Evolutionary conservation across 2,113 vertebrate species (phyloP).

Genomic region (Peromyscus leucopus): DNA sequence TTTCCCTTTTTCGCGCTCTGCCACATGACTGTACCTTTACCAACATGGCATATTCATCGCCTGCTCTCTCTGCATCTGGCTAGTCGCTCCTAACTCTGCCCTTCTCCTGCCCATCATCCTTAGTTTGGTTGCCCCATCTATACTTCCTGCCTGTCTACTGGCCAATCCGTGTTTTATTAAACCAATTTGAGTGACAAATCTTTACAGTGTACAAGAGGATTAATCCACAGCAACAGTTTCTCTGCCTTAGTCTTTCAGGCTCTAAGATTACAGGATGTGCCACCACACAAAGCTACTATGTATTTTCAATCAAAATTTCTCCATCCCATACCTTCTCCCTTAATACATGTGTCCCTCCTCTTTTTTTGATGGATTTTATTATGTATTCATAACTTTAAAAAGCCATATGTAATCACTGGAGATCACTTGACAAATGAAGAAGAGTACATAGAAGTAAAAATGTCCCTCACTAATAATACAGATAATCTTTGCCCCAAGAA

Average conservation of each 20-base stretch:
- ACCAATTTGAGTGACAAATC: too few species aligned
- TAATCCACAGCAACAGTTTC: not conserved
- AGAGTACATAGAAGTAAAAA: not conserved
- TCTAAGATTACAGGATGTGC: not conserved
- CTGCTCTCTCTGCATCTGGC: too few species aligned
- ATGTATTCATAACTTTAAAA: slow-evolving; percentile 13
- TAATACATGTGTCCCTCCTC: not conserved
- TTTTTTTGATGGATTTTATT: slow-evolving; percentile 26
- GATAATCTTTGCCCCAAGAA: not conserved
- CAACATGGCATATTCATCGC: too few species aligned
- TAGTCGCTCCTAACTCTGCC: too few species aligned
- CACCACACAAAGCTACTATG: not conserved
- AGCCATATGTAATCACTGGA: not conserved
- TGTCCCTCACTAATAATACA: not conserved
- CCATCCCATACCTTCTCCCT: not conserved
- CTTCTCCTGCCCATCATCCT: too few species aligned
- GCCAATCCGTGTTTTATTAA: too few species aligned
- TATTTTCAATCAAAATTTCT: not conserved
- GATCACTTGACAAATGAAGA: slow-evolving; percentile 4
- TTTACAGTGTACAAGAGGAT: too few species aligned
- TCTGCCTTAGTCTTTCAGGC: not conserved
- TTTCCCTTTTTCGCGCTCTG: too few species aligned
- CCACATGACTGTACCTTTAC: too few species aligned
- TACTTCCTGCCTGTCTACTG: too few species aligned
- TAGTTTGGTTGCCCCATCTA: too few species aligned